Evolutionary conservation across 2,888 invertebrate genomes (phyloP), one percentile per base, ranked within the genome.

Genomic region (Taenaris catops): DNA sequence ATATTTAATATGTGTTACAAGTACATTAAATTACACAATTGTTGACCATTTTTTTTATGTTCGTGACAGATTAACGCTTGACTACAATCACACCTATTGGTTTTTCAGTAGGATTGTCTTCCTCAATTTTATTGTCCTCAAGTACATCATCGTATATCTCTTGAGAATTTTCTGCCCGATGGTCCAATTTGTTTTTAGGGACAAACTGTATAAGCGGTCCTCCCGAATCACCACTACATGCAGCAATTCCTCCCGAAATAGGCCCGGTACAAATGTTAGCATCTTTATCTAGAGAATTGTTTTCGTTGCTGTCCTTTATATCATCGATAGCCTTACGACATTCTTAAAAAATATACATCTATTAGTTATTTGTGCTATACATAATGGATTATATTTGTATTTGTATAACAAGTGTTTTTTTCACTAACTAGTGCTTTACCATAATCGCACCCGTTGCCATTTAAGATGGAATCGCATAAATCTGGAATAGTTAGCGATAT

Each of bases 241-340:
- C 88, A n/a, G 88, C 78, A 6, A 79, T 51, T 0, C 86, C 87
- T 1, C 87, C 87, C 2, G 58, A 59, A 2, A 76, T 50, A 0
- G 89, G 88, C 0, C 89, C 89, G 0, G 89, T 88, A 51, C 90
- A 90, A 17, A 90, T 64, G 43, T 90, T 86, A 8, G 80, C 72
- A 1, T 67, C 46, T 49, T 65, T 63, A 32, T 71, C 66, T 1
- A 88, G 51, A 8, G 88, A 84, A 44, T 86, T 83, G 0, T 34
- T 34, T 61, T 84, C 86, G 24, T 56, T 53, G 6, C 26, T 31
- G 12, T 73, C 73, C 44, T 65, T 65, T 19, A 81, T 35, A 1
- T 62, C 43, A n/a, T 75, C 69, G 4, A 81, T 53, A 4, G 86
- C 76, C 38, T 66, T 49, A 24, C 68, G 65, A 41, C 89, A 88